Evolutionary conservation across 35 echinoderm and acorn worm genomes (phyloP).

Genomic region (Apostichopus japonicus): DNA sequence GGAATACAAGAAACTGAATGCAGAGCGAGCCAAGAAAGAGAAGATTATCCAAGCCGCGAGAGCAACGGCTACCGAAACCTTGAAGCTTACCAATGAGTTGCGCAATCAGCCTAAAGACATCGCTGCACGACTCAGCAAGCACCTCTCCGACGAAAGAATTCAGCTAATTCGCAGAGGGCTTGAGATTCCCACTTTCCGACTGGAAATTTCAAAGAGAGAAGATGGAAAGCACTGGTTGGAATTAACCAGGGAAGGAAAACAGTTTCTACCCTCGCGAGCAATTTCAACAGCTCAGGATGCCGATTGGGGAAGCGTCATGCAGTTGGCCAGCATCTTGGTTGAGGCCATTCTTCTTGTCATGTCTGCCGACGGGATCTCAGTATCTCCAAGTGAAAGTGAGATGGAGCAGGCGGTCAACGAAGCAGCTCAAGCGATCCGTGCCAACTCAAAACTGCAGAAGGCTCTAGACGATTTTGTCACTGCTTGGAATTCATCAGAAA

Average conservation of each 20-base stretch:
- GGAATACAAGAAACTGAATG: constrained; percentile 51
- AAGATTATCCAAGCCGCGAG: constrained; percentile 49
- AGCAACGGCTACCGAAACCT: constrained; percentile 33
- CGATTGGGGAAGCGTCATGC: constrained; percentile 7
- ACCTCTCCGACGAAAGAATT: constrained; percentile 43
- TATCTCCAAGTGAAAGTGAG: not conserved
- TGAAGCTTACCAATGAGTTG: constrained; percentile 48
- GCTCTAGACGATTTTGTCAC: constrained; percentile 11
- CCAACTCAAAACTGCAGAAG: not conserved
- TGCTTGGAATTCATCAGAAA: constrained; percentile 7
- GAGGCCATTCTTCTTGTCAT: constrained; percentile 57
- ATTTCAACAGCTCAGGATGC: not conserved
- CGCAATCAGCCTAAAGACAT: constrained; percentile 46
- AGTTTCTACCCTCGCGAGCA: constrained; percentile 18
- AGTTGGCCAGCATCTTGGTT: constrained; percentile 49
- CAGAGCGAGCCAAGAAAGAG: constrained; percentile 8
- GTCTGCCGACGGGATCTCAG: constrained; percentile 43
- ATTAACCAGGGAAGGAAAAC: constrained; percentile 31
- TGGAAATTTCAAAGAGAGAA: constrained; percentile 38
- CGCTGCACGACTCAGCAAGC: constrained; percentile 35
- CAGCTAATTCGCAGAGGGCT: constrained; percentile 45
- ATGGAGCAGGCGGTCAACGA: not conserved
- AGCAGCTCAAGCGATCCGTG: not conserved
- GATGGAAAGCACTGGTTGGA: constrained; percentile 17
- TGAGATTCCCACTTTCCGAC: constrained; percentile 58